Base-by-base conservation (phyloP, 1,140 invertebrate genomes). In the Trachymyrmex cornetzi region DNA sequence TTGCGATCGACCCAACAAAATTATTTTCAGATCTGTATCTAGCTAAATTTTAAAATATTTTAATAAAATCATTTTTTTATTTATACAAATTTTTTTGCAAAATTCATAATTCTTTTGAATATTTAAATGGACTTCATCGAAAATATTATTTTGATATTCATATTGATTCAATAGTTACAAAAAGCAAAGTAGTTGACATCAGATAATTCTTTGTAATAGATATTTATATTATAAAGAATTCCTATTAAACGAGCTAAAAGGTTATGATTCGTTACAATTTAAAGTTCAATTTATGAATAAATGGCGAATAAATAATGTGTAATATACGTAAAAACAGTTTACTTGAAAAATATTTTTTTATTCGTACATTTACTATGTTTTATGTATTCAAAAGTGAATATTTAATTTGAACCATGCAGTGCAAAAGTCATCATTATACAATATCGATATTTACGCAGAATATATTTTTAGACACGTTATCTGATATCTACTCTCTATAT, bases 401-500 rank as follows among this genome's bases (percentile, higher is more conserved):
- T 66, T 66, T 79, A 66, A 53, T 79, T 79, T 79, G 12, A 79
- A 64, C 2, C 19, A 64, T 14, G 11, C 22, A 44, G 22, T 61
- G 22, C 11, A 48, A 64, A 66, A 66, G n/a, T 66, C 12, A 77
- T 77, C 55, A 66, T 63, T 77, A 48, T 48, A 66, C 38, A 34
- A 66, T 66, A 66, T 30, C 12, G 61, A 79, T 79, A 79, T n/a
- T 66, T 79, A 66, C 19, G 14, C 4, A 22, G 27, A 79, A 66
- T 79, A 64, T n/a, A 66, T 79, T 79, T 79, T 66, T 66, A 48
- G 24, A 44, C 12, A 79, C 48, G 44, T 64, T 64, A 64, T 66
- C 66, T 0, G 14, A 24, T 64, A 64, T 77, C 5, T 24, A 66
- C 3, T 16, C 4, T 64, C 7, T 66, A 14, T 16, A 27, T 12